phyloP scores from a whole-genome alignment of 2,888 invertebrate genomes.

The Beris chalybata region DNA sequence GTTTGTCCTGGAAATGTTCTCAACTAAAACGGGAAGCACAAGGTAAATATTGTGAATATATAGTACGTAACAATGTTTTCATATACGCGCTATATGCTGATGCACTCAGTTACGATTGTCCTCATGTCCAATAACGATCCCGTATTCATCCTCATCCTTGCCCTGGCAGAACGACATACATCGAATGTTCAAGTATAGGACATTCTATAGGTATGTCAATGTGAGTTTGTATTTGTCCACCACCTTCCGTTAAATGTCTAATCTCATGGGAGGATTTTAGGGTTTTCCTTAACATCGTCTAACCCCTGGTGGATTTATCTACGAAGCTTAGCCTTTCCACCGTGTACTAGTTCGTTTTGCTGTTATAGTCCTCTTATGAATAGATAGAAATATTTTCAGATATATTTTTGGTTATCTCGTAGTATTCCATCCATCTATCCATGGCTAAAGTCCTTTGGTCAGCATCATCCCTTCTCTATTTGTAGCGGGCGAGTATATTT shows the following conservation, averaged over 20 bases:
- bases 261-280: slow-evolving; percentile 19
- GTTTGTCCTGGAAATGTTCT: slow-evolving; percentile 79
- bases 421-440: too few relatives aligned
- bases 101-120: too few relatives aligned
- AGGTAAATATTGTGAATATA: slow-evolving; percentile 48
- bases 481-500: neutral
- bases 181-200: too few relatives aligned
- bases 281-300: neutral
- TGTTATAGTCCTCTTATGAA: slow-evolving; percentile 1
- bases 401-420: neutral
- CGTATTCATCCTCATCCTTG: too few relatives aligned
- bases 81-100: too few relatives aligned
- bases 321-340: neutral
- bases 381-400: slow-evolving; percentile 18
- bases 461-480: slow-evolving; percentile 16
- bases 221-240: slow-evolving; percentile 27
- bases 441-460: slow-evolving; percentile 23
- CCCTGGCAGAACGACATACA: too few relatives aligned
- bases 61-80: too few relatives aligned
- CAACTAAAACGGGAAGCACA: slow-evolving; percentile 54
- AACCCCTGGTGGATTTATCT: slow-evolving; percentile 4
- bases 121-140: too few relatives aligned
- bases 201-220: too few relatives aligned
- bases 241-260: slow-evolving; percentile 27
- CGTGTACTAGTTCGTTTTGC: neutral